phyloP scores from a whole-genome alignment of 2,113 vertebrate genomes.

The Suricata suricatta region DNA sequence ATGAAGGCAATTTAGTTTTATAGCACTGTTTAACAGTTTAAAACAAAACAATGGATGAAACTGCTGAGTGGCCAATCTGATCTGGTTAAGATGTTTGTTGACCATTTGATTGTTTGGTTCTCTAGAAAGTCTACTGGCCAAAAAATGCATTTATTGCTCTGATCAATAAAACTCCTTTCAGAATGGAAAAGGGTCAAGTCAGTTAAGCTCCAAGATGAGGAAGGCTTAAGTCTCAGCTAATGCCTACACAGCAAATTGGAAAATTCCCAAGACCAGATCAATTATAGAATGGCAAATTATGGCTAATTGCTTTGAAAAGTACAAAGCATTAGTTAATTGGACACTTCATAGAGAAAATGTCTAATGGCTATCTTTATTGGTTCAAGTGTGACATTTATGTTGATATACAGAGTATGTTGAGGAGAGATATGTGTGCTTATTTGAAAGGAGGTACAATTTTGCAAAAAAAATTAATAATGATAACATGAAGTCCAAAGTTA shows the following conservation, averaged over 20 bases:
- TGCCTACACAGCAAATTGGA: background rate
- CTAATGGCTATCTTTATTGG: background rate
- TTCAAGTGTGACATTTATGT: background rate
- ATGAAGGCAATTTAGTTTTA: background rate
- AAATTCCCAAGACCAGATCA: background rate
- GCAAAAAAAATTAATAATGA: background rate
- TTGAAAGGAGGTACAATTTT: background rate
- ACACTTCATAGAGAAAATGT: background rate
- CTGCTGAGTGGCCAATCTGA: background rate
- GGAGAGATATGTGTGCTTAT: background rate
- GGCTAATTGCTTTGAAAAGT: background rate
- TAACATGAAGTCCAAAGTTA: background rate
- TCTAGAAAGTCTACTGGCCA: background rate
- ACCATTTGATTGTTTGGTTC: background rate
- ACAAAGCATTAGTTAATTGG: background rate
- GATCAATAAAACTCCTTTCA: background rate
- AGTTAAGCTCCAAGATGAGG: background rate
- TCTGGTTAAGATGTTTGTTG: background rate
- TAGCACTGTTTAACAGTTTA: background rate
- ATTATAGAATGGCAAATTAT: background rate
- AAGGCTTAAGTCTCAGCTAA: background rate
- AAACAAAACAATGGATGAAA: background rate
- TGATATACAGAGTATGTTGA: background rate
- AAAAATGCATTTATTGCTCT: background rate
- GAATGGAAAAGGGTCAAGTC: background rate